phyloP scores from a whole-genome alignment of 1,140 invertebrate genomes.

The Bombus huntii region DNA sequence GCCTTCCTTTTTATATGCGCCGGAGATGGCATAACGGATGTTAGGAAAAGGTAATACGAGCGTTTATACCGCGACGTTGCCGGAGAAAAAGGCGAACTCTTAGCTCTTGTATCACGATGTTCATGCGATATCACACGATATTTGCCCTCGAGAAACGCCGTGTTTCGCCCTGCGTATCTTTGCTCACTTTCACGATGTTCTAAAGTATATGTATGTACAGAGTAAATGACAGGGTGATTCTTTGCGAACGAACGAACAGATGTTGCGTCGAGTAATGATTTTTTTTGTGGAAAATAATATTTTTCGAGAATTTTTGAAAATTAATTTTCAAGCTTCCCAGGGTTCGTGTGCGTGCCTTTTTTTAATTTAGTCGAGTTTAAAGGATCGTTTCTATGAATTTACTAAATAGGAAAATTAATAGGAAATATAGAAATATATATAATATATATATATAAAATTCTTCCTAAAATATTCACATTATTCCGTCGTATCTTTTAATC shows the following conservation, averaged over 20 bases:
- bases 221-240: not conserved
- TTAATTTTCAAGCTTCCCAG: too few relatives aligned
- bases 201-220: not conserved
- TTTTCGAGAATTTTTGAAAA: too few relatives aligned
- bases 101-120: not conserved
- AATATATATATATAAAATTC: too few relatives aligned
- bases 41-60: conserved; percentile 29
- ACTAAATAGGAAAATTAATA: too few relatives aligned
- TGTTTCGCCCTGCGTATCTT: not conserved
- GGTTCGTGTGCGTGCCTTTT: too few relatives aligned
- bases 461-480: too few relatives aligned
- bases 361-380: too few relatives aligned
- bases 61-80: not conserved
- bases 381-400: too few relatives aligned
- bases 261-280: not conserved
- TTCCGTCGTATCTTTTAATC: too few relatives aligned
- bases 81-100: not conserved
- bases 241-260: not conserved
- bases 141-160: not conserved
- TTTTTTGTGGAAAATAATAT: not conserved
- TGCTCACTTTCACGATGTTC: not conserved
- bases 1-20: conserved; percentile 41
- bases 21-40: conserved; percentile 66
- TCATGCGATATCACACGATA: not conserved
- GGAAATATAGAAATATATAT: too few relatives aligned